Base-by-base conservation (phyloP, 2,888 invertebrate genomes). In the Cetonia aurata region DNA sequence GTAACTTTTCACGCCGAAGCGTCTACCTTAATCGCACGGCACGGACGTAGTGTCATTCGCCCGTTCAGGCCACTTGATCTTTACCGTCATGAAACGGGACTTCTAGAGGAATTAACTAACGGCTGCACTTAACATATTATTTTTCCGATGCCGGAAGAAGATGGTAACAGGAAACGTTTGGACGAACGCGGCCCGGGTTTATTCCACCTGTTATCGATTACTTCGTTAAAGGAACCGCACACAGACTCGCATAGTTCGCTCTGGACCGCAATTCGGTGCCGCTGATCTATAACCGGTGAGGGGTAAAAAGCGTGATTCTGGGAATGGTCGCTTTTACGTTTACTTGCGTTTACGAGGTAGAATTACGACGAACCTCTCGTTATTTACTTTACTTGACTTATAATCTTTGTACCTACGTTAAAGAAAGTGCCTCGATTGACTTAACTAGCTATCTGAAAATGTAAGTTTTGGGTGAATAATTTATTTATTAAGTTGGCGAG, bases 1-100 rank as follows among this genome's bases (percentile, higher is more conserved):
- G 72, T 72, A 72, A 75, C 75, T 75, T 76, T 76, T 75, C 77
- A 72, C 71, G 73, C 57, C 74, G 71, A 8, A 25, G 19, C 72
- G 73, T 69, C 71, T 76, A 77, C 75, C 73, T 77, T 77, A 77
- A 77, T 78, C 76, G 74, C 76, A 55, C 72, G 73, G 72, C 73
- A 70, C 65, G 25, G n/a, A 53, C 59, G 42, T 19, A 9, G 17
- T 15, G 19, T 15, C 15, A 19, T 50, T 50, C 50, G 50, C 50
- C 55, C 56, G 17, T 17, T 17, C 59, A 59, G 50, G 62, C 72
- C 69, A 69, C 71, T 69, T 72, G 74, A 74, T 75, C 73, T 69
- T 69, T 72, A 72, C 72, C 72, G 62, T 53, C 59, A 48, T 46
- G 56, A 46, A 57, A 19, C 48, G 42, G 15, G 37, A 12, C 53